Base-by-base conservation (phyloP, 2,888 invertebrate genomes). In the Hyposoter dolosus region DNA sequence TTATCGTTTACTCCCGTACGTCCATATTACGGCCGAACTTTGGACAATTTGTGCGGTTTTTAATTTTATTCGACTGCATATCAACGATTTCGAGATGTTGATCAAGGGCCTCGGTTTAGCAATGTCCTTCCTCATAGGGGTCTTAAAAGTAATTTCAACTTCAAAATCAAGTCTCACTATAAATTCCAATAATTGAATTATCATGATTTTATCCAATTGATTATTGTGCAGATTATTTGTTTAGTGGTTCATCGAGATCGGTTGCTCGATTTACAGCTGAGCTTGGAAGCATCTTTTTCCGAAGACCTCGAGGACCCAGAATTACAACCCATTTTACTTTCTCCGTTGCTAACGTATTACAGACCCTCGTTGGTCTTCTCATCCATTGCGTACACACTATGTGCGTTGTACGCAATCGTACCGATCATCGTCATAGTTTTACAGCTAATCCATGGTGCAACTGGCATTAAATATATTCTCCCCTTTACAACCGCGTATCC, bases 401-500 rank as follows among this genome's bases (percentile, higher is more conserved):
- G 74, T 15, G 63, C 45, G 5, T 75, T 79, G 17, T 85, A 85
- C 60, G 60, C 75, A 3, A 15, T 87, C 7, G 84, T 84, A 3
- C 79, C 88, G 9, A 17, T 86, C 28, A 82, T 88, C 15, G 77
- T 80, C 0, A 84, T 90, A 23, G 76, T 83, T 12, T 35, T 72
- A 15, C 82, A 86, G 69, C 32, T 56, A 10, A 50, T 69, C 10
- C 85, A 63, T 19, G 77, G 87, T 0, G 71, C 56, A 3, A 63
- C 80, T 17, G 71, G 83, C 7, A 80, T 83, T 2, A 85, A 87
- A 69, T 89, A 89, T 47, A 66, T 72, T 12, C 79, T 90, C 3
- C 88, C 88, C 0, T 71, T 87, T 7, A 88, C 89, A 0, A 83
- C 74, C 2, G 87, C 82, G 60, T 90, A 89, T 76, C 91, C 90